Evolutionary conservation across 1,140 invertebrate genomes (phyloP), one percentile per base, ranked within the genome.

Genomic region (Papilio xuthus): DNA sequence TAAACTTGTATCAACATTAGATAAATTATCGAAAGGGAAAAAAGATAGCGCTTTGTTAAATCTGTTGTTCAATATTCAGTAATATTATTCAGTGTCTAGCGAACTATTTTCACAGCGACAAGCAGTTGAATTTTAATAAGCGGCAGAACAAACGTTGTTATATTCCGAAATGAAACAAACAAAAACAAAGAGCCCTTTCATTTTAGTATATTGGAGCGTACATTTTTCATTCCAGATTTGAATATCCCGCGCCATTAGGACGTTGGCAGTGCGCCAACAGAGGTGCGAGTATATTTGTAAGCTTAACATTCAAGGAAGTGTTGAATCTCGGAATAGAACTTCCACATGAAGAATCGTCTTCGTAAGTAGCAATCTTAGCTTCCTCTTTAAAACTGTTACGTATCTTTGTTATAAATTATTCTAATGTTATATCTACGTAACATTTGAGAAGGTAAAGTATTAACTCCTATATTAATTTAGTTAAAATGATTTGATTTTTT

Each of bases 291-390:
- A 89, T 92, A 92, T 93, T 93, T 89, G 89, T 92, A 86, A 91
- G 88, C 87, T 88, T 86, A 92, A 91, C 90, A 92, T 92, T 93
- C 91, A 91, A 93, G 92, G 90, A 93, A 93, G 91, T 92, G 85
- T 83, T 84, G 89, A 89, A 85, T 92, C 89, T 89, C 83, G 87
- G 88, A 93, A 93, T 92, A 93, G 90, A 88, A 89, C 77, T 80
- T 82, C 88, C 41, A 73, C 71, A 73, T 73, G 42, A 73, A 73
- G 71, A 73, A 73, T 73, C 20, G 20, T 26, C 41, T 47, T 73
- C 41, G 23, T 73, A 73, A 73, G 42, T 47, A 73, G 37, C 71
- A 47, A 73, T 42, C 71, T 42, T 42, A 23, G 23, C 71, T 15
- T 47, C 71, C 71, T 47, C 37, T 73, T 73, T 47, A 44, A 72